Percentiles rank a stretch among this genome's conserved stretches.
phyloP scores from a whole-genome alignment of 2,797 vertebrate genomes.

The Neosilurus mollespiculum region DNA sequence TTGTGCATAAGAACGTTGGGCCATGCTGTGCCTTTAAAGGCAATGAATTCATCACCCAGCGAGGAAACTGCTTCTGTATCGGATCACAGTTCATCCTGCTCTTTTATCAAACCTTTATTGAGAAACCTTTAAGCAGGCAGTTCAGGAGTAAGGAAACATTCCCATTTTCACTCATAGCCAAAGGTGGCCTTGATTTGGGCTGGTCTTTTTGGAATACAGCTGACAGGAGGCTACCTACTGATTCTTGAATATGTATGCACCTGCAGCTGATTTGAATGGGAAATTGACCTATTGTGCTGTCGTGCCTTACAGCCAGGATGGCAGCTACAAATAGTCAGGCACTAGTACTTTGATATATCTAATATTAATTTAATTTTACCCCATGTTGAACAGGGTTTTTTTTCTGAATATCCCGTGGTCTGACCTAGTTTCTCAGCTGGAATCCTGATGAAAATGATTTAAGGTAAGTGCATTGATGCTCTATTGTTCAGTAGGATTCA shows the following conservation, averaged over 20 bases:
- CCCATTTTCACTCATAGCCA: constrained; percentile 37
- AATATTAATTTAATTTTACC: constrained; percentile 50
- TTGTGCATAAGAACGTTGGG: not conserved
- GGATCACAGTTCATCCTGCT: not conserved
- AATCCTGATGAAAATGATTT: constrained; percentile 31
- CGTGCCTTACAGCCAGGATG: constrained; percentile 44
- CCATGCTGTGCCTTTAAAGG: not conserved
- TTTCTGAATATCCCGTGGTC: constrained; percentile 14
- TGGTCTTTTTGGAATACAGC: constrained; percentile 50
- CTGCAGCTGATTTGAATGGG: constrained; percentile 27
- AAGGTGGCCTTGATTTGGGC: constrained; percentile 37
- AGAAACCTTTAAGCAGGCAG: constrained; percentile 37
- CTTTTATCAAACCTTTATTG: not conserved
- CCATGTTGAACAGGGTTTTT: constrained; percentile 22
- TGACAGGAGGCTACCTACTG: constrained; percentile 38
- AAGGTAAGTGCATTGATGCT: constrained; percentile 35
- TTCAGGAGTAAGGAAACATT: constrained; percentile 22
- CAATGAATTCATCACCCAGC: not conserved
- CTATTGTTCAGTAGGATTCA: constrained; percentile 27
- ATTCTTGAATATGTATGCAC: constrained; percentile 44
- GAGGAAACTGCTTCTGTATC: too few species aligned
- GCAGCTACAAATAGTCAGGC: constrained; percentile 39
- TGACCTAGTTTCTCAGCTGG: constrained; percentile 47
- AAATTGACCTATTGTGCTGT: constrained; percentile 41
- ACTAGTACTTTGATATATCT: constrained; percentile 44